These are phyloP conservation scores for Drosophila asahinai DNA, from an alignment of 1,140 invertebrate species.

Conservation along the genomic window DNA sequence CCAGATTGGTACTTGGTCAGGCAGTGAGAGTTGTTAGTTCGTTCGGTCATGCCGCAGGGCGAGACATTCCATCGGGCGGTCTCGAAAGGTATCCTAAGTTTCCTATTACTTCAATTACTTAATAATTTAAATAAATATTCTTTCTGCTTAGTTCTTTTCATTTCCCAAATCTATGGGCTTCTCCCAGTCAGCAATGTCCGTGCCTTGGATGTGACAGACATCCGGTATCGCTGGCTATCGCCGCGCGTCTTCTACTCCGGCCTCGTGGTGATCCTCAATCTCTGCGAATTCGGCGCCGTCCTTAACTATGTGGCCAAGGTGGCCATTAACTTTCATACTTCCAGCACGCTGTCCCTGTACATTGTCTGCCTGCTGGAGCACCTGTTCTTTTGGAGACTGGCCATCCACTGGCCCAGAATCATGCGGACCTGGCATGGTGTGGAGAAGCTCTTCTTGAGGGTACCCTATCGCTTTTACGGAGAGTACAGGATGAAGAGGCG, in stretches of 20 bases:
- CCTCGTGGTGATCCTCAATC: constrained; percentile 55
- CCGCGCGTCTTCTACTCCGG: constrained; percentile 55
- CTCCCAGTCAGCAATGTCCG: constrained; percentile 68
- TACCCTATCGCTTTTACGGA: constrained; percentile 74
- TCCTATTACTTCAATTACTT: neutral
- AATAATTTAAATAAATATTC: neutral
- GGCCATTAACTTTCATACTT: constrained; percentile 70
- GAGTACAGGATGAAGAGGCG: constrained; percentile 71
- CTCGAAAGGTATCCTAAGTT: constrained; percentile 51
- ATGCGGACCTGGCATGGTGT: constrained; percentile 64
- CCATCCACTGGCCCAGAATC: constrained; percentile 67
- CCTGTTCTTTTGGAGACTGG: constrained; percentile 76
- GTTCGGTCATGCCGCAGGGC: constrained; percentile 63
- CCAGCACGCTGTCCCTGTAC: constrained; percentile 69
- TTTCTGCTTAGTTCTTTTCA: constrained; percentile 63
- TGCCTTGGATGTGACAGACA: constrained; percentile 36
- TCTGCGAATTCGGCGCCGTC: constrained; percentile 64
- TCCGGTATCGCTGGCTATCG: constrained; percentile 64
- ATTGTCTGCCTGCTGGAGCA: constrained; percentile 76
- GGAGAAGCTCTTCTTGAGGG: constrained; percentile 68
- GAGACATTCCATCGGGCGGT: constrained; percentile 71
- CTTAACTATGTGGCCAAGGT: constrained; percentile 51
- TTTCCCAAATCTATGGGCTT: constrained; percentile 72
- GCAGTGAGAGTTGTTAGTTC: constrained; percentile 41
- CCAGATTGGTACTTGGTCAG: constrained; percentile 3